Evolutionary conservation across 64 coral and sea anemone genomes (phyloP).

Genomic region (Montipora sp.): DNA sequence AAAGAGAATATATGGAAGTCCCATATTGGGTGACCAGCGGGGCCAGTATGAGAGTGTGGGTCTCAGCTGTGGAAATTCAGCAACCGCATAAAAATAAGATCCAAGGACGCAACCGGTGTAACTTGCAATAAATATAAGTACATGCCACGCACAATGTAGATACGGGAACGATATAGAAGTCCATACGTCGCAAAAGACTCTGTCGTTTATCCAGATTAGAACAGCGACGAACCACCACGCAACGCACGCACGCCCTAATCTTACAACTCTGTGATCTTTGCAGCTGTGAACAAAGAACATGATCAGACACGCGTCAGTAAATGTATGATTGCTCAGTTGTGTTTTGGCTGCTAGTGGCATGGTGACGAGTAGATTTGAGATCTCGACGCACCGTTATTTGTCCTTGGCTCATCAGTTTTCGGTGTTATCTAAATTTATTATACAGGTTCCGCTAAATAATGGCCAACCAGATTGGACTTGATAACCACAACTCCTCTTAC

Average conservation of each 20-base stretch:
- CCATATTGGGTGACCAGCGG: constrained; percentile 53
- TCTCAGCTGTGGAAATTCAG: constrained; percentile 80
- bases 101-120: constrained; percentile 92
- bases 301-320: neutral
- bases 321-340: too few relatives aligned
- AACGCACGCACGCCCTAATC: constrained; percentile 73
- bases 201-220: constrained; percentile 86
- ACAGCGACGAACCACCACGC: constrained; percentile 87
- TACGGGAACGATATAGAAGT: constrained; percentile 88
- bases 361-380: too few relatives aligned
- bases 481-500: too few relatives aligned
- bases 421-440: too few relatives aligned
- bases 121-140: constrained; percentile 88
- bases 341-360: too few relatives aligned
- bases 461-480: too few relatives aligned
- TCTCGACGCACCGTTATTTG: too few relatives aligned
- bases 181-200: constrained; percentile 91
- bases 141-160: constrained; percentile 95
- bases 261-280: constrained; percentile 61
- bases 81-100: constrained; percentile 79
- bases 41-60: constrained; percentile 89
- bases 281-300: constrained; percentile 47
- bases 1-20: constrained; percentile 82
- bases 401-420: too few relatives aligned
- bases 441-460: too few relatives aligned